Base-by-base conservation (phyloP, 37 sponge, comb jelly and placozoan genomes). In the Agelas oroides region DNA sequence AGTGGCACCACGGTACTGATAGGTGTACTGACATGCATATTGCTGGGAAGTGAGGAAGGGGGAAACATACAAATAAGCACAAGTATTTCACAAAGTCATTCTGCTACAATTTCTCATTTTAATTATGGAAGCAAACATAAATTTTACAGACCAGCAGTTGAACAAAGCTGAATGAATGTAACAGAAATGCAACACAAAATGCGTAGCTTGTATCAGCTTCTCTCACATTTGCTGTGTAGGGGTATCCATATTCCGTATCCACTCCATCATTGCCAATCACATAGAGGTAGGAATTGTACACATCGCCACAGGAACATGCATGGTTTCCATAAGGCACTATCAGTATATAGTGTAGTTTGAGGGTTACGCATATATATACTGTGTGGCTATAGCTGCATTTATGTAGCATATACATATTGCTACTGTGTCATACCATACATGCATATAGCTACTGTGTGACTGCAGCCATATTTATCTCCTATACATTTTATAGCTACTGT, bases 11-110 rank as follows among this genome's bases (percentile, higher is more conserved):
- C 25, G 23, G 31, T 77, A 24, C 11, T 60, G 40, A 15, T 17
- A 19, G 25, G 73, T 68, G 66, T 78, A 93, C 20, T 85, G 73
- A 63, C 93, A 93, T 20, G 69, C 52, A 33, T 53, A 83, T 62
- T 88, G 36, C 86, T 85, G 53, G 18, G 11, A 64, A 25, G 65
- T 24, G 65, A 65, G 28, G 13, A 25, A 65, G 65, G 23, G 65
- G 23, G 65, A 65, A 5, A 76, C 87, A 62, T 84, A n/a, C n/a
- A n/a, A n/a, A n/a, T n/a, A n/a, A n/a, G n/a, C n/a, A n/a, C n/a
- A 23, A 65, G 23, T n/a, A 25, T 24, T 19, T 24, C 24, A 65
- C 24, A 65, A 25, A 65, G 65, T 24, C 24, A 80, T 16, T 28
- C 57, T n/a, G n/a, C n/a, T n/a, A n/a, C n/a, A n/a, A n/a, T n/a